phyloP scores from a whole-genome alignment of 2,113 vertebrate species.

The Cheilinus undulatus region DNA sequence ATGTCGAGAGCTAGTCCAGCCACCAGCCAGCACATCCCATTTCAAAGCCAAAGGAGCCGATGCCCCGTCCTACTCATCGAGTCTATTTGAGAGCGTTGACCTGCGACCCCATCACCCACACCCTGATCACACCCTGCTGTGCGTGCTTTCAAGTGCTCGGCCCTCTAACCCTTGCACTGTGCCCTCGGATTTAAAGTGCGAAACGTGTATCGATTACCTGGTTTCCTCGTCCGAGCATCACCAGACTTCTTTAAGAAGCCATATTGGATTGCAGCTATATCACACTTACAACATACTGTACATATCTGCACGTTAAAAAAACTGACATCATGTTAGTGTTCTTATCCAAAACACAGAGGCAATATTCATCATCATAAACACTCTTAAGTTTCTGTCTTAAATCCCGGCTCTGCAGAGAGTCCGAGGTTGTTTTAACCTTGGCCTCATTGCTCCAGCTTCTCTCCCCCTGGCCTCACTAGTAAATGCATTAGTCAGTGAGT shows the following conservation, averaged over 20 bases:
- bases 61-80: constrained; percentile 63
- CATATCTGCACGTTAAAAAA: constrained; percentile 23
- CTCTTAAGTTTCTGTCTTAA: constrained; percentile 23
- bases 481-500: constrained; percentile 64
- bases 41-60: constrained; percentile 87
- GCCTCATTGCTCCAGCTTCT: constrained; percentile 50
- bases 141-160: constrained; percentile 67
- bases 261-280: constrained; percentile 22
- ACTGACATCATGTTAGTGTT: constrained; percentile 9
- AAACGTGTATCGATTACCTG: constrained; percentile 59
- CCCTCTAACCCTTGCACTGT: constrained; percentile 36
- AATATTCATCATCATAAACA: constrained; percentile 27
- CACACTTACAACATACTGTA: constrained; percentile 36
- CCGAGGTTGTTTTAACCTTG: constrained; percentile 72
- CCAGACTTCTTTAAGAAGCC: constrained; percentile 4
- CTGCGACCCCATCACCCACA: constrained; percentile 68
- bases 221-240: constrained; percentile 25
- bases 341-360: constrained; percentile 10
- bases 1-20: constrained; percentile 61
- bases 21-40: constrained; percentile 64
- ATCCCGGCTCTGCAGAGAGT: constrained; percentile 45
- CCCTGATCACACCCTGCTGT: constrained; percentile 68
- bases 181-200: constrained; percentile 45
- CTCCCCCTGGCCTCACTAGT: constrained; percentile 66
- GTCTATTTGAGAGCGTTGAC: constrained; percentile 82